Percentiles rank a stretch among this genome's conserved stretches.
Conservation (phyloP, 2,797 vertebrate species). For the Adelosebastes latens region DNA sequence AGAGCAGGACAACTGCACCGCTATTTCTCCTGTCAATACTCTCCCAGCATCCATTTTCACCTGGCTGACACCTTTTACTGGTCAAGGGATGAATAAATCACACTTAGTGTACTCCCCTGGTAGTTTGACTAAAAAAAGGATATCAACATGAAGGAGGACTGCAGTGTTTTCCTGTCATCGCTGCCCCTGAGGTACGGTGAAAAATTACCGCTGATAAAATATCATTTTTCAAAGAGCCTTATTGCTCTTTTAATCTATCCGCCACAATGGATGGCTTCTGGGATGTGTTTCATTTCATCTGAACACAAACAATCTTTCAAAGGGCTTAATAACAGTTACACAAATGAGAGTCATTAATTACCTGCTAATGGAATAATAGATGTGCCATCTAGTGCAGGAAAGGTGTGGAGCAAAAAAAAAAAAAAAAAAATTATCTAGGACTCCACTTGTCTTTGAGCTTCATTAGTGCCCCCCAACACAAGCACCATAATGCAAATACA, state of each 20-base stretch:
- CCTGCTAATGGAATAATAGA: slow-evolving; percentile 93
- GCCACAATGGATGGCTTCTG: slow-evolving; percentile 91
- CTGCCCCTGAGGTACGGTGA: slow-evolving; percentile 91
- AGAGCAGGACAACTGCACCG: slow-evolving; percentile 80
- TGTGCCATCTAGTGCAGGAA: slow-evolving; percentile 83
- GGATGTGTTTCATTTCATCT: slow-evolving; percentile 91
- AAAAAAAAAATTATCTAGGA: slow-evolving; percentile 59
- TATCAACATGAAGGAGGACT: slow-evolving; percentile 96
- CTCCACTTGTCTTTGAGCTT: slow-evolving; percentile 74
- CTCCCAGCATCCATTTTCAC: slow-evolving; percentile 89
- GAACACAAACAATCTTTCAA: slow-evolving; percentile 92
- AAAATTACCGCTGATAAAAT: slow-evolving; percentile 97
- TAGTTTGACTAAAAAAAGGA: slow-evolving; percentile 90
- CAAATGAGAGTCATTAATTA: slow-evolving; percentile 94
- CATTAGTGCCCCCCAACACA: slow-evolving; percentile 72
- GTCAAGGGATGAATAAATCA: slow-evolving; percentile 97
- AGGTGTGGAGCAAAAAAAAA: slow-evolving; percentile 68
- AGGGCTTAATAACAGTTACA: slow-evolving; percentile 91
- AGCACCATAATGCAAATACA: slow-evolving; percentile 74
- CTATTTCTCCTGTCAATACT: slow-evolving; percentile 87
- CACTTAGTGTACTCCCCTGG: slow-evolving; percentile 91
- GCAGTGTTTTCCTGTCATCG: slow-evolving; percentile 92
- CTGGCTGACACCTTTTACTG: slow-evolving; percentile 91
- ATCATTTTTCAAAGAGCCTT: slow-evolving; percentile 97
- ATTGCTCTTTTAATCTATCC: slow-evolving; percentile 95